These are phyloP conservation scores for Zeus faber DNA, from an alignment of 2,113 vertebrate genomes.

Conservation along the genomic window DNA sequence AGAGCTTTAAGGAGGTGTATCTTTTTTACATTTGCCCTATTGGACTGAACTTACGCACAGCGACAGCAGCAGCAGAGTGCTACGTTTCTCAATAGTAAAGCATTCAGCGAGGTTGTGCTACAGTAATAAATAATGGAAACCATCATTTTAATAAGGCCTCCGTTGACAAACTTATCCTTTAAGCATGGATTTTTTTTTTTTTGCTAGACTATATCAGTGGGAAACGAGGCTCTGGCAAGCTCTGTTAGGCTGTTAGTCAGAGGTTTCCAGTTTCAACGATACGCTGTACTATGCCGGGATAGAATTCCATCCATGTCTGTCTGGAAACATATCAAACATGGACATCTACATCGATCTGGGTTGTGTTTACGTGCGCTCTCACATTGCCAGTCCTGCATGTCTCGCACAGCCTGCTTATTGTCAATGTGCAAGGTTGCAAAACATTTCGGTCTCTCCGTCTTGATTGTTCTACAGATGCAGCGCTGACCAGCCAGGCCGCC, in stretches of 20 bases:
- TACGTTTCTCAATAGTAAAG: too few species aligned
- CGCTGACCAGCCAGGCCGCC: constrained; percentile 41
- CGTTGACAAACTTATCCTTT: neutral
- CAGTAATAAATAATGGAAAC: too few species aligned
- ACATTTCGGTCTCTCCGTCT: constrained; percentile 38
- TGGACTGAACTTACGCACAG: too few species aligned
- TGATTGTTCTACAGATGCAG: constrained; percentile 59
- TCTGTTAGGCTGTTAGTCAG: neutral
- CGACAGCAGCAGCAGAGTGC: too few species aligned
- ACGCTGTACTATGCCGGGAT: neutral
- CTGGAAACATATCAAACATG: constrained; percentile 15
- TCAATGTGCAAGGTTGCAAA: constrained; percentile 38
- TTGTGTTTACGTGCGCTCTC: constrained; percentile 23
- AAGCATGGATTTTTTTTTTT: neutral
- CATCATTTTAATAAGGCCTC: too few species aligned
- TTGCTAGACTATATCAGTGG: neutral
- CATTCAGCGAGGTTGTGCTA: too few species aligned
- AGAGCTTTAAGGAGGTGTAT: too few species aligned
- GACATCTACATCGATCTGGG: neutral
- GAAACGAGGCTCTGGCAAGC: neutral
- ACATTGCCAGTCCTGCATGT: constrained; percentile 28
- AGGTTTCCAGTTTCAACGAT: neutral
- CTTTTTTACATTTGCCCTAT: too few species aligned
- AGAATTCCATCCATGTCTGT: neutral
- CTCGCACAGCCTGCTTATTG: constrained; percentile 33